Evolutionary conservation across 2,888 invertebrate genomes (phyloP), one percentile per base, ranked within the genome.

Genomic region (Leucophenga maculata): DNA sequence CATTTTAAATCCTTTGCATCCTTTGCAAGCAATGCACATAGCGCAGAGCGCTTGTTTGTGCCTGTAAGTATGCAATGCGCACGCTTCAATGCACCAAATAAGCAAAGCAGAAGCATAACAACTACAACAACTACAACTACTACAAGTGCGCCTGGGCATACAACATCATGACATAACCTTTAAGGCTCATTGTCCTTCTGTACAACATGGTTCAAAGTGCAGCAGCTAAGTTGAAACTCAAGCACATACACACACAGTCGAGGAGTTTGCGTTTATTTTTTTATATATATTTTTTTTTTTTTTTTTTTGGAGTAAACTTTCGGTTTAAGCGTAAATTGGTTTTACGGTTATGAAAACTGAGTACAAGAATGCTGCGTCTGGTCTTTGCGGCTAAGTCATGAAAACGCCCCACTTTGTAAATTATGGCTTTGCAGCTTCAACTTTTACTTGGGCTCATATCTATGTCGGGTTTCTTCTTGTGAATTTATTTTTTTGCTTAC

Each of bases 1-100:
- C 60, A 60, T 60, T 60, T 60, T 60, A 60, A 60, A 60, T n/a
- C n/a, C n/a, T n/a, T n/a, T n/a, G n/a, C n/a, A 31, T 39, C 39
- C 11, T 39, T 39, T 14, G 31, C 6, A 16, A 13, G n/a, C 14
- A 57, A 14, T 20, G n/a, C 13, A 1, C 22, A 16, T n/a, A n/a
- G 44, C 39, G 18, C 16, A 32, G 39, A 32, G 18, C 31, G 18
- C n/a, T 57, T 57, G 57, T 26, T 57, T 59, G 16, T 59, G 59
- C 67, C 46, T 26, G 48, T 31, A 59, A 59, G 48, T 67, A 67
- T 67, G 50, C 67, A 67, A 67, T 48, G 26, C 31, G 18, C 16
- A 22, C 31, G 32, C 48, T 55, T 57, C 67, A 59, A 59, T 67
- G 57, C 57, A 48, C 59, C 57, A 39, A 44, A 26, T 52, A 54